Evolutionary conservation across 2,113 vertebrate species (phyloP).

Genomic region (Okapia johnstoni): DNA sequence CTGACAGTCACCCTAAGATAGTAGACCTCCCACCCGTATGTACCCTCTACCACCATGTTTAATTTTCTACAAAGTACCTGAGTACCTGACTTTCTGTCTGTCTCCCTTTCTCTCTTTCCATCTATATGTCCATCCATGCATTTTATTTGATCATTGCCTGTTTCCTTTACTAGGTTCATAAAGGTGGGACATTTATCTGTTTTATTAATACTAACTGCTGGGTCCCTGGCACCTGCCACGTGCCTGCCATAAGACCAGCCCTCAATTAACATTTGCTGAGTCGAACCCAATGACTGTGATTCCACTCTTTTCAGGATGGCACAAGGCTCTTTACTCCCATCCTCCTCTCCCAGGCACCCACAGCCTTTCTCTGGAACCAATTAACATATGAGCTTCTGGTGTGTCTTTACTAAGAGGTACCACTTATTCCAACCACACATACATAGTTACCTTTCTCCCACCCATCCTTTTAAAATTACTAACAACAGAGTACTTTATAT

Average conservation of each 20-base stretch:
- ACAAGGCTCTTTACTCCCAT: background rate
- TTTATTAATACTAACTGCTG: background rate
- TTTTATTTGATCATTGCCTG: background rate
- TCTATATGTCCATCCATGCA: background rate
- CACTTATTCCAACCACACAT: background rate
- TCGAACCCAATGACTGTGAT: rapidly evolving
- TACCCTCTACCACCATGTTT: background rate
- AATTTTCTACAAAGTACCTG: background rate
- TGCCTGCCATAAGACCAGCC: background rate
- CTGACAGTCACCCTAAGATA: background rate
- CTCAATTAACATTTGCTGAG: background rate
- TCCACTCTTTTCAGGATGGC: background rate
- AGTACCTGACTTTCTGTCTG: background rate
- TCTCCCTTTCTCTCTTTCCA: too few species aligned
- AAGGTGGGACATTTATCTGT: background rate
- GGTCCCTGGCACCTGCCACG: background rate
- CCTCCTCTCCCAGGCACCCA: rapidly evolving
- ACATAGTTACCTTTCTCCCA: background rate
- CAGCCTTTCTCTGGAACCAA: background rate
- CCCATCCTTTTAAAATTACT: background rate
- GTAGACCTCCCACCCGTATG: background rate
- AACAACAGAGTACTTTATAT: background rate
- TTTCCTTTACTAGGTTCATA: background rate
- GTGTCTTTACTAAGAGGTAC: background rate
- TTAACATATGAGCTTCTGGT: rapidly evolving